Percentiles rank a stretch among this genome's conserved stretches.
Evolutionary conservation across 2,797 vertebrate species (phyloP).

Genomic region (Acropternis orthonyx): DNA sequence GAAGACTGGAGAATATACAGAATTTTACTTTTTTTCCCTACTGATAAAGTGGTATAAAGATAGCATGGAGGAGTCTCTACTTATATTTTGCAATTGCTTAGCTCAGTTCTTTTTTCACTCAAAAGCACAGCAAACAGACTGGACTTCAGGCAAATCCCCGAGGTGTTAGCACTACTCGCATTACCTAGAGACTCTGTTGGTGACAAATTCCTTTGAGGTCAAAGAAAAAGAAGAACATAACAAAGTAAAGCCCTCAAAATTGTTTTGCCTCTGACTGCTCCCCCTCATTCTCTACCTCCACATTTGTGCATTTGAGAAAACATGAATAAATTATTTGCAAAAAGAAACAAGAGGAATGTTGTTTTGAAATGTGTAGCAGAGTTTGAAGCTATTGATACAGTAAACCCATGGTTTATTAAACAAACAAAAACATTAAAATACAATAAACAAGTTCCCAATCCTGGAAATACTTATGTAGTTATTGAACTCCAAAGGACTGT

Average conservation of each 20-base stretch:
- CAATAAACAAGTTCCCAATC: not conserved
- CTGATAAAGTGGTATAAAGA: not conserved
- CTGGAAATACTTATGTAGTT: not conserved
- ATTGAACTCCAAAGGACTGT: not conserved
- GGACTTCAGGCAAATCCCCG: not conserved
- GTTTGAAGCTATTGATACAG: not conserved
- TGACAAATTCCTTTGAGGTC: not conserved
- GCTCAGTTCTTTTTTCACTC: not conserved
- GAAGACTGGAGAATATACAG: not conserved
- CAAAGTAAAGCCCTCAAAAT: not conserved
- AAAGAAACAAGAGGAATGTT: not conserved
- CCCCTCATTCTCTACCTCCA: not conserved
- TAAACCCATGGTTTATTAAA: not conserved
- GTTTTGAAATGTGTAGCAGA: not conserved
- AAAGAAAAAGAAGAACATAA: not conserved
- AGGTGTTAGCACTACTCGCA: not conserved
- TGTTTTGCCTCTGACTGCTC: not conserved
- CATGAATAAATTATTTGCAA: not conserved
- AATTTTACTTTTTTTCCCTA: not conserved
- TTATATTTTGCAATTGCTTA: not conserved
- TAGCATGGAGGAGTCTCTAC: not conserved
- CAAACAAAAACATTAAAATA: not conserved
- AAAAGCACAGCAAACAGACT: not conserved
- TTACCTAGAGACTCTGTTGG: not conserved
- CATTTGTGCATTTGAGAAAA: not conserved